Evolutionary conservation across 2,113 vertebrate genomes (phyloP), one percentile per base, ranked within the genome.

Genomic region (Ochotona curzoniae): DNA sequence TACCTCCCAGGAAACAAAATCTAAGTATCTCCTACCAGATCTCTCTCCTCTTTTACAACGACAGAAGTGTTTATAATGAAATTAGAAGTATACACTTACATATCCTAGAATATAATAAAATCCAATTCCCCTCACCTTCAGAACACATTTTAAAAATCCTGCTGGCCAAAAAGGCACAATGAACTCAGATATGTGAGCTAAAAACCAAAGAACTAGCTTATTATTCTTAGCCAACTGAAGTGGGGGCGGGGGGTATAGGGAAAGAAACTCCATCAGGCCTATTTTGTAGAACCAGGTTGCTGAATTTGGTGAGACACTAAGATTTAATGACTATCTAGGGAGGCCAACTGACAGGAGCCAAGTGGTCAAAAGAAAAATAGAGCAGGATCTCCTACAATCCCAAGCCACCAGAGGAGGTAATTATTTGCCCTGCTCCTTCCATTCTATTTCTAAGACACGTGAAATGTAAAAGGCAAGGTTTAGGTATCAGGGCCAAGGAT

Each of bases 51-150:
- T 23, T 89, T 89, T 49, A 74, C 12, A 67, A 30, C 20, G 70
- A 60, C 81, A 35, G 79, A 95, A 90, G 64, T 80, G n/a, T 35
- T 44, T 94, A 84, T 12, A 69, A 64, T 89, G 51, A 89, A 93
- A 89, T 83, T 71, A 89, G 35, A 80, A 89, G 11, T 67, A 76
- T 12, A 64, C 84, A 84, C 18, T 78, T 83, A 23, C 28, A 20
- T 54, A 66, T 79, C 49, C 66, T 83, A 13, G 60, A 70, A 51
- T 1, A 54, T 8, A 32, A 74, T 51, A 80, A 95, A 92, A 85
- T 21, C 75, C 57, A 71, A 81, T 35, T 49, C 3, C 54, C 38
- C 75, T 51, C 32, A 38, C 26, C 32, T 75, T 80, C 57, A 30
- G 35, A 70, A 67, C 54, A 15, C 38, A 57, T 57, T 12, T 57